Evolutionary conservation across 2,113 vertebrate genomes (phyloP).

Genomic region (Hypomesus transpacificus): DNA sequence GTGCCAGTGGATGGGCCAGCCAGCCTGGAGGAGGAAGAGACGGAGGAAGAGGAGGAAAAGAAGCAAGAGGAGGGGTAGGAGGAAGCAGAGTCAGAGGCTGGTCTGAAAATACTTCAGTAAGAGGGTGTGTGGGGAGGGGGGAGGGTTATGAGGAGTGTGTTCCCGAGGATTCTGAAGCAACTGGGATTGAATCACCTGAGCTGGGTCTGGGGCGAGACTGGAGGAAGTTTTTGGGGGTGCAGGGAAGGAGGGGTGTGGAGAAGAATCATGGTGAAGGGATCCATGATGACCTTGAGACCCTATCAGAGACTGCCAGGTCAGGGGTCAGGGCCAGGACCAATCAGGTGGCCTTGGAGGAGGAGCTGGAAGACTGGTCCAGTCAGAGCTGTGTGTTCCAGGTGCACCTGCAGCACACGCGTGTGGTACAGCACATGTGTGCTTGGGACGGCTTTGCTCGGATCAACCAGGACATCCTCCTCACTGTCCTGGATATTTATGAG

Average conservation of each 20-base stretch:
- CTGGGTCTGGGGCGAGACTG: no score
- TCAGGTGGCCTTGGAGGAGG: background rate
- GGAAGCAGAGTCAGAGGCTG: no score
- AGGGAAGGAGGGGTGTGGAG: background rate
- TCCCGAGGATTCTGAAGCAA: no score
- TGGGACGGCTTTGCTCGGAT: slow-evolving; percentile 53
- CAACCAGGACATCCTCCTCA: slow-evolving; percentile 51
- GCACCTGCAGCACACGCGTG: slow-evolving; percentile 33
- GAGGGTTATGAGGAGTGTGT: no score
- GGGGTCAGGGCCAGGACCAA: background rate
- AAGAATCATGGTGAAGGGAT: background rate
- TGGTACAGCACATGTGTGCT: slow-evolving; percentile 35
- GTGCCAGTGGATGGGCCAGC: no score
- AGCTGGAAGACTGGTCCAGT: background rate
- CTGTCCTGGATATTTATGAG: slow-evolving; percentile 50
- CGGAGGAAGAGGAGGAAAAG: no score
- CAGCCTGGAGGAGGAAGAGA: no score
- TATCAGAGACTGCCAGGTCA: background rate
- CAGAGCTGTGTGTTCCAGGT: slow-evolving; percentile 26
- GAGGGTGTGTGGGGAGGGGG: no score
- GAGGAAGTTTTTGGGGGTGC: background rate
- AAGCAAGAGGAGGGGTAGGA: no score
- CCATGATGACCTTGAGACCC: background rate
- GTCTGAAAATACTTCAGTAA: no score
- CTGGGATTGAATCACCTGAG: no score